These are phyloP conservation scores for Gastrophryne carolinensis DNA, from an alignment of 2,797 vertebrate species.

Conservation along the genomic window DNA sequence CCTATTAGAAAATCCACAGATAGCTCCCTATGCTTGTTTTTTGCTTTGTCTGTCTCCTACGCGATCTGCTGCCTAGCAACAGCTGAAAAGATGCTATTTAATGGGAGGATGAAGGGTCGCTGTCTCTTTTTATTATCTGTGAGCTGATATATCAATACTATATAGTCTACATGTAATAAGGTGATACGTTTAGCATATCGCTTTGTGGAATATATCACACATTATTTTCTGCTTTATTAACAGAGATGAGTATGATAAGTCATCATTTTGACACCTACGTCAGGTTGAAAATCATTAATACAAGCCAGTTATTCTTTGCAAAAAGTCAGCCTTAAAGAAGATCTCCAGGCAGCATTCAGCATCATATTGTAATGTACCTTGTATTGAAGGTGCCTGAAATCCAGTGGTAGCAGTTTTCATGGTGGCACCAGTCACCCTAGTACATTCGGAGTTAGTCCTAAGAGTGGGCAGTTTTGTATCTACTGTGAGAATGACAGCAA, in stretches of 20 bases:
- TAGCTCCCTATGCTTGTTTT: background rate
- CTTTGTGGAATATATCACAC: background rate
- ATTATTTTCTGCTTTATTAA: background rate
- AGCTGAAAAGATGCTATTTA: constrained; percentile 7
- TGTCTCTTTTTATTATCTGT: constrained; percentile 12
- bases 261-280: background rate
- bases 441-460: too few species aligned
- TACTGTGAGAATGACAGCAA: too few species aligned
- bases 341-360: too few species aligned
- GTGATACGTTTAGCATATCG: background rate
- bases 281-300: too few species aligned
- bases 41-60: constrained; percentile 27
- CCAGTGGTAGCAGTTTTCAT: too few species aligned
- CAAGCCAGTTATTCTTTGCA: too few species aligned
- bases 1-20: background rate
- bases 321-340: too few species aligned
- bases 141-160: background rate
- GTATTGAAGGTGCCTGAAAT: too few species aligned
- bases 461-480: too few species aligned
- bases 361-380: too few species aligned
- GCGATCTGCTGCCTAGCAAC: constrained; percentile 41
- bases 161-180: background rate
- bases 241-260: background rate
- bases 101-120: background rate
- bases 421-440: too few species aligned